Evolutionary conservation across 1,140 invertebrate species (phyloP), one percentile per base, ranked within the genome.

Genomic region (Nylanderia fulva): DNA sequence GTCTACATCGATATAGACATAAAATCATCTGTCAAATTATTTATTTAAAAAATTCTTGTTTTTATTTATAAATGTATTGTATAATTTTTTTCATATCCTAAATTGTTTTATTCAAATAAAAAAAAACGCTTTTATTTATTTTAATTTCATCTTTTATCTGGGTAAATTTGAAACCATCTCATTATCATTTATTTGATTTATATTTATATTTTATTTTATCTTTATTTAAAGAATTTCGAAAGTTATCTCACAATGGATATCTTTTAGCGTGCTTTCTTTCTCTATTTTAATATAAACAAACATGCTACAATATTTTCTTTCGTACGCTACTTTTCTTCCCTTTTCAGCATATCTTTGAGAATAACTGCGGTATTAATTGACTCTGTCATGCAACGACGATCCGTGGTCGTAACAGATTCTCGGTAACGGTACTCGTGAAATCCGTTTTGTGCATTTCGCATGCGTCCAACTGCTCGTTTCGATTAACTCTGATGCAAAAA

Each of bases 361-460:
- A 36, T 36, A 36, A 79, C 27, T 9, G 13, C 42, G 18, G 15
- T 2, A 39, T 71, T 82, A 82, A 82, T 72, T 13, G 52, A 58
- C 13, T 71, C 36, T 42, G 66, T 82, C 77, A 33, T 45, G 66
- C 77, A 82, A 82, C 64, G 74, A 64, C 45, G 21, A 80, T 86
- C 21, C 21, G 33, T 24, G 42, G 42, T 54, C 27, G 52, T 54
- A 82, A 77, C n/a, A 45, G 61, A 84, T 45, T 2, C 33, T 6
- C 52, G 45, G n/a, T 87, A 84, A 88, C 64, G 64, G 79, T 0
- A 75, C 27, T 29, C 9, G 54, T 27, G 8, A 58, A 36, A 71
- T 45, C 24, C 21, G 76, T 68, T 75, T n/a, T 21, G 21, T 48
- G 56, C 39, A 60, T 83, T 68, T 36, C 18, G 24, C 66, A 42